These are phyloP conservation scores for Spialia ferax DNA, from an alignment of 2,888 invertebrate species.

Conservation along the genomic window DNA sequence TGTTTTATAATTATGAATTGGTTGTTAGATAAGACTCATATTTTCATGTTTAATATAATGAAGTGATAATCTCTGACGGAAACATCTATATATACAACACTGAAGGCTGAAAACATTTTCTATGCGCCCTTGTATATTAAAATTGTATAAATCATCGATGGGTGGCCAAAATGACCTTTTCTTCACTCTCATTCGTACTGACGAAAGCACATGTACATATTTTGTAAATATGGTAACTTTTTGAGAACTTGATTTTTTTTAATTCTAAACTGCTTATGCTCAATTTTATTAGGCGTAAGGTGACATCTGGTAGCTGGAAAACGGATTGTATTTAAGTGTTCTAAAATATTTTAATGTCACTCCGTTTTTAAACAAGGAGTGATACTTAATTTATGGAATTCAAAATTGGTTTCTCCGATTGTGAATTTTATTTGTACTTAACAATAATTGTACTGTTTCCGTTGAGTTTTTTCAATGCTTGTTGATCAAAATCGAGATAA, in stretches of 20 bases:
- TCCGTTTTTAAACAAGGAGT: conserved; percentile 53
- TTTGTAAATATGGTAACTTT: conserved; percentile 79
- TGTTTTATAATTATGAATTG: conserved; percentile 42
- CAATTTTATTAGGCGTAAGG: conserved; percentile 80
- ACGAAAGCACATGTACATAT: conserved; percentile 77
- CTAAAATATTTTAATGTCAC: conserved; percentile 42
- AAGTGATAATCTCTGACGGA: not conserved
- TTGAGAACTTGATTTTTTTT: conserved; percentile 70
- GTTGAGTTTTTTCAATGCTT: conserved; percentile 41
- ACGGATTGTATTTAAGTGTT: conserved; percentile 59
- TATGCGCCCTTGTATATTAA: conserved; percentile 49
- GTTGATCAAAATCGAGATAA: conserved; percentile 43
- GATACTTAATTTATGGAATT: conserved; percentile 49
- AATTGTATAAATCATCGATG: conserved; percentile 50
- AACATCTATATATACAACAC: conserved; percentile 62
- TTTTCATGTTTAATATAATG: not conserved
- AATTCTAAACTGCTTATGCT: conserved; percentile 82
- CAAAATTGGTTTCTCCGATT: conserved; percentile 48
- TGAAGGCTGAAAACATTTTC: conserved; percentile 58
- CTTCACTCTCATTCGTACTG: conserved; percentile 57
- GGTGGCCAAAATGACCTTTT: conserved; percentile 78
- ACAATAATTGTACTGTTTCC: conserved; percentile 47
- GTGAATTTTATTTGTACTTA: conserved; percentile 49
- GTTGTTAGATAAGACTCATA: conserved; percentile 43
- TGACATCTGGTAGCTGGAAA: conserved; percentile 58